Conservation (phyloP, 2,797 vertebrate genomes). For the Morelia viridis region DNA sequence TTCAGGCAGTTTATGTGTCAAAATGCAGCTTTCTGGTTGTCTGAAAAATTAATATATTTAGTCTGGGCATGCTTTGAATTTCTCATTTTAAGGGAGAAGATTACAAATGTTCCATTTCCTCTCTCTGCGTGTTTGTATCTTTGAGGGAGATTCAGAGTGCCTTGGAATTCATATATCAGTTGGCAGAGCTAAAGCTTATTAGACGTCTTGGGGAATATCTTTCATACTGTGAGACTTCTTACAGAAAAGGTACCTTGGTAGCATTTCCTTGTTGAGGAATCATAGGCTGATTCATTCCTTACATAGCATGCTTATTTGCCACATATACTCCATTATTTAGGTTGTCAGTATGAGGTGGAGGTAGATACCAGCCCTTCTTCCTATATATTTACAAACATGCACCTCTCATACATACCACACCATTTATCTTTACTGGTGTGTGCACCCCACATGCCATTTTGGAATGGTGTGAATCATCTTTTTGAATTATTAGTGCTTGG, state of each 20-base stretch:
- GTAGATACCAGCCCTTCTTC: neutral
- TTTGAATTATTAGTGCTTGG: neutral
- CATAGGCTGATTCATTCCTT: neutral
- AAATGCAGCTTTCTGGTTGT: slow-evolving; percentile 3
- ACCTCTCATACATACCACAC: neutral
- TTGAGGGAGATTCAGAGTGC: slow-evolving; percentile 3
- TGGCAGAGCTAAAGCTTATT: slow-evolving; percentile 1
- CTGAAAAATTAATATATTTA: neutral
- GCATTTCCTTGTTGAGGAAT: neutral
- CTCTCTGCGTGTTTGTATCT: neutral
- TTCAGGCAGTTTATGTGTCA: neutral
- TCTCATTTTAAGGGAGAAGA: neutral
- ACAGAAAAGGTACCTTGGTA: neutral
- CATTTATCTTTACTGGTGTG: neutral
- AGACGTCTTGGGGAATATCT: neutral
- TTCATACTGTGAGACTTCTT: neutral
- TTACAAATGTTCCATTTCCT: neutral
- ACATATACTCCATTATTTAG: neutral
- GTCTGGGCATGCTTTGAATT: neutral
- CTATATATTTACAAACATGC: neutral
- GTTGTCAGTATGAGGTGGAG: neutral
- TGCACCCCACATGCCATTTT: neutral
- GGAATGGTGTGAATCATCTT: neutral
- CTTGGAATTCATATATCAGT: slow-evolving; percentile 16
- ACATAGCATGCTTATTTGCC: neutral